These are phyloP conservation scores for Hirtodrosophila cameraria DNA, from an alignment of 2,888 invertebrate species.

Conservation along the genomic window DNA sequence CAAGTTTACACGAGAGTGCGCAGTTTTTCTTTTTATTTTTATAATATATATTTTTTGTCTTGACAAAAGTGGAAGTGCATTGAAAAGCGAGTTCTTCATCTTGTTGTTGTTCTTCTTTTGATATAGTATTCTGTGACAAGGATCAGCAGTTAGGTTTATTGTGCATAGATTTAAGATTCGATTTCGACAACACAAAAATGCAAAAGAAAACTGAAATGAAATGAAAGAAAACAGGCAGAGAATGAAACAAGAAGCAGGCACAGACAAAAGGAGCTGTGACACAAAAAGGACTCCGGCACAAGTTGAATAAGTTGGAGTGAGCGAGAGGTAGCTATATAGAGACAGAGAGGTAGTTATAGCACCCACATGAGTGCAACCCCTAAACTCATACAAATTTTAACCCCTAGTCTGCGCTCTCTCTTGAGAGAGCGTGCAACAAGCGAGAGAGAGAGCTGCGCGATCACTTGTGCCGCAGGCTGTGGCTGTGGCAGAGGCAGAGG, in stretches of 20 bases:
- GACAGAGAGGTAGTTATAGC: conserved; percentile 19
- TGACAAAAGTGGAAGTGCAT: conserved; percentile 72
- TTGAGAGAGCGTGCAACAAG: conserved; percentile 5
- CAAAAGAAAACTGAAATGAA: conserved; percentile 22
- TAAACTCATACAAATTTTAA: conserved; percentile 37
- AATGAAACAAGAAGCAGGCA: conserved; percentile 10
- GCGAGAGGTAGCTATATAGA: not conserved
- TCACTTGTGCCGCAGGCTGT: conserved; percentile 50
- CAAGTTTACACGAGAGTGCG: conserved; percentile 16
- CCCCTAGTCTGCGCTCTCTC: conserved; percentile 20
- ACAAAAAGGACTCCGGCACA: conserved; percentile 43
- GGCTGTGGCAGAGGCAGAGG: conserved; percentile 20
- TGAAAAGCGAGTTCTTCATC: conserved; percentile 58
- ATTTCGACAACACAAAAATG: conserved; percentile 58
- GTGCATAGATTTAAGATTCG: conserved; percentile 70
- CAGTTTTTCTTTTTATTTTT: conserved; percentile 15
- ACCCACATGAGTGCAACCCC: conserved; percentile 62
- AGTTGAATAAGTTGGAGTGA: conserved; percentile 38
- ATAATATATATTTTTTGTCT: conserved; percentile 18
- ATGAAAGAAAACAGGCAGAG: conserved; percentile 8
- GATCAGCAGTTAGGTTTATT: conserved; percentile 61
- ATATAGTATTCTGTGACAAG: conserved; percentile 58
- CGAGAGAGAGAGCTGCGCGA: conserved; percentile 11
- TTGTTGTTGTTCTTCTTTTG: conserved; percentile 13
- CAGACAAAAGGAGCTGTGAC: conserved; percentile 44